Evolutionary conservation across 1,140 invertebrate genomes (phyloP).

Genomic region (Eumaeus atala): DNA sequence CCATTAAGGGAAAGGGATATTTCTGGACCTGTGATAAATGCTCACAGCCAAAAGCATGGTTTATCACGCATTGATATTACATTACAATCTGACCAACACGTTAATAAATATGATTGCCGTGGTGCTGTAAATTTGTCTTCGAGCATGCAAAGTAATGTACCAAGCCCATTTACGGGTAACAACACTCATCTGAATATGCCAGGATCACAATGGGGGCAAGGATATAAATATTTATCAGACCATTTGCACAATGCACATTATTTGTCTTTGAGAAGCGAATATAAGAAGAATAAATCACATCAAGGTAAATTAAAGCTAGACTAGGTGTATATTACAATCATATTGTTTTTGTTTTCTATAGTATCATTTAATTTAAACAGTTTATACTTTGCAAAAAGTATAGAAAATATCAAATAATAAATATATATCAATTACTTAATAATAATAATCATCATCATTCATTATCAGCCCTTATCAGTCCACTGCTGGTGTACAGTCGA

Average conservation of each 20-base stretch:
- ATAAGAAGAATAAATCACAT: conserved; percentile 39
- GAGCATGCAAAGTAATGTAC: conserved; percentile 84
- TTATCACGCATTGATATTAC: conserved; percentile 54
- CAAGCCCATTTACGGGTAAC: conserved; percentile 78
- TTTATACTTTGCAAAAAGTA: background rate
- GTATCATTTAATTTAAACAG: background rate
- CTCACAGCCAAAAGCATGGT: conserved; percentile 46
- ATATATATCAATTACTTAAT: too few relatives aligned
- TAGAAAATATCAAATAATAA: too few relatives aligned
- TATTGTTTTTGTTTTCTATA: conserved; percentile 14
- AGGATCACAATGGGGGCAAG: conserved; percentile 80
- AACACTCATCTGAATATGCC: conserved; percentile 83
- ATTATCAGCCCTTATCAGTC: too few relatives aligned
- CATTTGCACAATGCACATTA: conserved; percentile 78
- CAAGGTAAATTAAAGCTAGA: conserved; percentile 41
- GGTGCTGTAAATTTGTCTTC: conserved; percentile 80
- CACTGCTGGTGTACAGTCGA: too few relatives aligned
- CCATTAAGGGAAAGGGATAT: conserved; percentile 78
- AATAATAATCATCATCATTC: too few relatives aligned
- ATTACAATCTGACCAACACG: conserved; percentile 70
- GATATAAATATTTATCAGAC: conserved; percentile 80
- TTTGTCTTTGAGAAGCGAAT: conserved; percentile 69
- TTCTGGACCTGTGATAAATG: conserved; percentile 73
- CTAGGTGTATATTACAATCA: conserved; percentile 11
- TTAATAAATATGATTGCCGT: conserved; percentile 81